Evolutionary conservation across 2,797 vertebrate species (phyloP), one percentile per base, ranked within the genome.

Genomic region (Lemur catta): DNA sequence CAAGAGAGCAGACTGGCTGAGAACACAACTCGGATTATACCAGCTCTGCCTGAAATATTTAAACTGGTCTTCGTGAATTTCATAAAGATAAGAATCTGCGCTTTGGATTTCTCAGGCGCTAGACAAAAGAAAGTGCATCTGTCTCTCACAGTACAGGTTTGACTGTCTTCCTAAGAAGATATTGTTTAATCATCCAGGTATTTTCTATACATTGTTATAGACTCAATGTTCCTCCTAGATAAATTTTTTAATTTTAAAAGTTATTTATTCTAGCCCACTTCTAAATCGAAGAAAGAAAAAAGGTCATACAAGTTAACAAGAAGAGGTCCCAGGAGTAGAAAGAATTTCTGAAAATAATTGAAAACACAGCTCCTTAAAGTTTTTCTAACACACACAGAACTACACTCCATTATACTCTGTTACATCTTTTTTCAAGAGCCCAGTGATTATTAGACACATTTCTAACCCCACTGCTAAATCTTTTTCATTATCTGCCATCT

Each of bases 321-420:
- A 85, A 88, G 26, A 79, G 20, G 6, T 93, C 72, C n/a, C 69
- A 69, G 59, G 46, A 82, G 43, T 48, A 84, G 33, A 91, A 91
- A 33, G 55, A 91, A 52, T 90, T 75, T 92, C 80, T 78, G 61
- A 95, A 92, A 92, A 82, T 78, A 95, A 93, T 5, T 2, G 26
- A 79, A 94, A 84, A 85, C 14, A 7, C 28, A 81, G 35, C 92
- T 92, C 33, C 57, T 61, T 69, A 41, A 84, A 72, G 52, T 41
- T 71, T 86, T 33, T 91, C 41, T 74, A 74, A 84, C 13, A 89
- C 33, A 94, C 38, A 65, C 28, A 38, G 18, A 90, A 50, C n/a
- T 79, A 41, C 30, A 88, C 28, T 84, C 14, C 48, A 87, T 82
- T 35, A 33, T 84, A 93, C 26, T 41, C 41, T 24, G 57, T 59